These are phyloP conservation scores for Ceratina calcarata DNA, from an alignment of 1,140 invertebrate genomes.

Conservation along the genomic window DNA sequence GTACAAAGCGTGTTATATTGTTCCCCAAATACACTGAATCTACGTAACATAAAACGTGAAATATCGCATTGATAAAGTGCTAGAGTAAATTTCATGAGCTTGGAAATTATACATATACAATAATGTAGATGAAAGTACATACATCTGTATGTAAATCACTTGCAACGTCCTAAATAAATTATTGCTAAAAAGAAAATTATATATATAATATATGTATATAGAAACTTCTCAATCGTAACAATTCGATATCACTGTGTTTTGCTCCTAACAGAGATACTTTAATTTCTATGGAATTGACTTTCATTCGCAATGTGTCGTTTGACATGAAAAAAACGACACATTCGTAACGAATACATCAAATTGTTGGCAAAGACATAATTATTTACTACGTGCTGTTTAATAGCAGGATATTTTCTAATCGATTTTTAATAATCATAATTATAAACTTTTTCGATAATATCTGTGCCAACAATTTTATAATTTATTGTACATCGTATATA, in stretches of 20 bases:
- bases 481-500: conserved; percentile 11
- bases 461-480: conserved; percentile 10
- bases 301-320: conserved; percentile 8
- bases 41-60: conserved; percentile 4
- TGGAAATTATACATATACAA: conserved; percentile 11
- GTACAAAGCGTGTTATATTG: conserved; percentile 49
- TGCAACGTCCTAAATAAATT: conserved; percentile 13
- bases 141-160: conserved; percentile 22
- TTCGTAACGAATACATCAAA: conserved; percentile 8
- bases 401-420: no score
- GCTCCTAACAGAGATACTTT: neutral
- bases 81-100: conserved; percentile 26
- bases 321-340: conserved; percentile 43
- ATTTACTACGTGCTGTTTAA: no score
- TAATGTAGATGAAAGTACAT: neutral
- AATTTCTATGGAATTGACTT: conserved; percentile 18
- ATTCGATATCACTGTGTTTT: conserved; percentile 14
- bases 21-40: neutral
- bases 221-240: neutral
- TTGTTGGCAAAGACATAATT: neutral
- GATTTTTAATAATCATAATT: no score
- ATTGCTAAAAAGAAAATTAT: conserved; percentile 15
- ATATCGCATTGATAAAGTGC: conserved; percentile 7
- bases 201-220: neutral
- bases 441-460: neutral